Evolutionary conservation across 2,888 invertebrate genomes (phyloP), one percentile per base, ranked within the genome.

Genomic region (Peribatodes rhomboidaria): DNA sequence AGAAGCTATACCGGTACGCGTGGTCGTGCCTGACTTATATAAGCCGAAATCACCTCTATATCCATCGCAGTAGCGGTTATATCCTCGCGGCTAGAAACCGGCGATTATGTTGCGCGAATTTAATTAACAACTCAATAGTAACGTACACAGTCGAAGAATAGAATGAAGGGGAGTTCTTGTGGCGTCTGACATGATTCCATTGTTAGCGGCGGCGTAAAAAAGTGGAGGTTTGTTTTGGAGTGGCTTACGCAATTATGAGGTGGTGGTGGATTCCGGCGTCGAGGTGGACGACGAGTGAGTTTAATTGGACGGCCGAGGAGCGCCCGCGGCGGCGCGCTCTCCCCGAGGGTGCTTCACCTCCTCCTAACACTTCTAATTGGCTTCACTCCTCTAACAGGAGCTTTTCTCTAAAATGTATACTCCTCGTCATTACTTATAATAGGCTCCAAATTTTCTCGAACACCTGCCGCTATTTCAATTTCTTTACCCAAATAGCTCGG

Each of bases 51-150:
- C 78, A 76, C 72, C 85, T 83, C 74, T 89, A 83, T 75, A 60
- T 58, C 76, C 33, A 52, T 13, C 1, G 83, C 65, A 70, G 80
- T 86, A 90, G 70, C 62, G 82, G 55, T 70, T 58, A 58, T 53
- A 66, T 59, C 42, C 56, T 70, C 65, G 61, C 60, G 65, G 69
- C 68, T 73, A 62, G 71, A 67, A 67, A 65, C 69, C 64, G 70
- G 74, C 76, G 75, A 82, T 85, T 85, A 82, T 82, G 80, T 87
- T 89, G 88, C 85, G 84, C 84, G 87, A 87, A 90, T 92, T 91
- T 92, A 92, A 92, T 93, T 92, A 92, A 90, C 90, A 89, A 89
- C 88, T 89, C 91, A 88, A 91, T 91, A 88, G 87, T 86, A 87
- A 69, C 67, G 60, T 69, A 84, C 83, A 83, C 73, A 81, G 78